Conservation (phyloP, 2,888 invertebrate species). For the Morpho achilles region DNA sequence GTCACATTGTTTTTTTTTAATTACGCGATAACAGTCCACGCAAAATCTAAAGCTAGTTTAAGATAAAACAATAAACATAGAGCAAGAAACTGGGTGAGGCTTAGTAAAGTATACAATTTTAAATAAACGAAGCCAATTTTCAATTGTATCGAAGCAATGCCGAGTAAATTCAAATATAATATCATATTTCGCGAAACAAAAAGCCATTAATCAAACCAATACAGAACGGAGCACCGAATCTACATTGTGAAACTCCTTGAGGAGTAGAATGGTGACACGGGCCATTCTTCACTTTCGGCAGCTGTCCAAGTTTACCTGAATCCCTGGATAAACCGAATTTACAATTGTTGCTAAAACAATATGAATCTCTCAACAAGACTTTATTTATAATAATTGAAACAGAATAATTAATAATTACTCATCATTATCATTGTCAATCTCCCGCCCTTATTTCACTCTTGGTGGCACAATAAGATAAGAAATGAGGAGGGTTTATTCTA, state of each 20-base stretch:
- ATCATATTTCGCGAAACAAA: constrained; percentile 17
- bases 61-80: neutral
- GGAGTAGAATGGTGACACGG: constrained; percentile 34
- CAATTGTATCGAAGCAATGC: constrained; percentile 6
- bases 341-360: constrained; percentile 2
- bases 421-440: too few species aligned
- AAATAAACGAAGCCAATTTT: constrained; percentile 11
- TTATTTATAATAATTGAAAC: neutral
- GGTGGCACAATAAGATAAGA: too few species aligned
- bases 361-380: constrained; percentile 21
- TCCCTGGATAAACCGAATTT: constrained; percentile 16
- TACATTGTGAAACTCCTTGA: constrained; percentile 34
- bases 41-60: neutral
- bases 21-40: too few species aligned
- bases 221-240: constrained; percentile 15
- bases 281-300: constrained; percentile 53
- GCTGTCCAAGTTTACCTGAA: constrained; percentile 38
- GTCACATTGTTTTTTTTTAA: too few species aligned
- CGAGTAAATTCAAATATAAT: constrained; percentile 13
- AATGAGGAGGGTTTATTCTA: too few species aligned
- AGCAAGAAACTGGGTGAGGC: neutral
- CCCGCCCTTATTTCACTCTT: too few species aligned
- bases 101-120: neutral
- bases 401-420: too few species aligned
- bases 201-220: constrained; percentile 17